Conservation (phyloP, 2,797 vertebrate species). For the Percopsis omiscomaycus region DNA sequence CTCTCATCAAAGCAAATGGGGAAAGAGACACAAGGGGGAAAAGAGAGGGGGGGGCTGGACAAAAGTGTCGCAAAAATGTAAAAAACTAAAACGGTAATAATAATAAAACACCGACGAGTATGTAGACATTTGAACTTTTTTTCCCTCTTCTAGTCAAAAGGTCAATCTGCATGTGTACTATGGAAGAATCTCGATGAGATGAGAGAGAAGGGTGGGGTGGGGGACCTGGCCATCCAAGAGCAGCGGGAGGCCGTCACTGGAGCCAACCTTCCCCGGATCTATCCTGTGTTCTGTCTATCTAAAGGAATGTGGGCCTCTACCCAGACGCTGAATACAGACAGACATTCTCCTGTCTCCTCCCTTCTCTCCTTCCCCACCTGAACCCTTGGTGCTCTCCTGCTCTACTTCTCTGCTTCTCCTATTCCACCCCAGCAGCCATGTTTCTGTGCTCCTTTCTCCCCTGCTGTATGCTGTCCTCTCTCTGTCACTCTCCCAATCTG, state of each 20-base stretch:
- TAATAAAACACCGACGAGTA: too few species aligned
- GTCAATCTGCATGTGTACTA: slow-evolving; percentile 2
- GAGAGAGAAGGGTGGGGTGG: slow-evolving; percentile 20
- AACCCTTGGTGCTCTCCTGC: slow-evolving; percentile 10
- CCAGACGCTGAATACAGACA: slow-evolving; percentile 53
- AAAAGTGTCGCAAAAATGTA: too few species aligned
- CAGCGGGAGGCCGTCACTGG: slow-evolving; percentile 32
- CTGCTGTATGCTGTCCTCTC: not conserved
- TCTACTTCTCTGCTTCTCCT: not conserved
- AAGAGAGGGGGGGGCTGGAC: too few species aligned
- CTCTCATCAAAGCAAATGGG: not conserved
- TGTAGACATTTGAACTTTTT: too few species aligned
- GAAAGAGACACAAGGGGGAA: not conserved
- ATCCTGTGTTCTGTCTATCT: slow-evolving; percentile 10
- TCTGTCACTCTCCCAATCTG: too few species aligned
- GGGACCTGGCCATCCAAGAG: slow-evolving; percentile 21
- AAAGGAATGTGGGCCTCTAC: slow-evolving; percentile 62
- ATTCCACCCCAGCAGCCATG: too few species aligned
- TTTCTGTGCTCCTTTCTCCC: not conserved
- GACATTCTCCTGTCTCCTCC: slow-evolving; percentile 34
- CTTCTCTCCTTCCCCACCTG: not conserved
- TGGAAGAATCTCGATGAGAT: not conserved
- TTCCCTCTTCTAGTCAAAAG: not conserved
- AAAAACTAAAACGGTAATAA: too few species aligned
- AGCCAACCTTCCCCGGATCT: slow-evolving; percentile 55